These are phyloP conservation scores for Phaetusa simplex DNA, from an alignment of 2,113 vertebrate genomes.

Conservation along the genomic window DNA sequence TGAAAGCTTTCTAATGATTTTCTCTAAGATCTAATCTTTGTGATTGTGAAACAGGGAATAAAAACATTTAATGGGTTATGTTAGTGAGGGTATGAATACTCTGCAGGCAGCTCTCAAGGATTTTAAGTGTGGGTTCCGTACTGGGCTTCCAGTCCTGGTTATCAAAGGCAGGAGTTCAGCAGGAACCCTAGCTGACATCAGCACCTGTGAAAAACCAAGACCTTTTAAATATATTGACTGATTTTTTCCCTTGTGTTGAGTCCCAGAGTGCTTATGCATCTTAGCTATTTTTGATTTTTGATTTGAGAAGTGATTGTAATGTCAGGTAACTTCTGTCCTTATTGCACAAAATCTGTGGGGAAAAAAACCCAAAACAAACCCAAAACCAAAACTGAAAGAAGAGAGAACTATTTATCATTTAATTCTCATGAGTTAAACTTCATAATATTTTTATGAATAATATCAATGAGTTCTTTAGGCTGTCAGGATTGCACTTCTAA, in stretches of 20 bases:
- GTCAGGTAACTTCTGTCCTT: background rate
- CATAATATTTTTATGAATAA: background rate
- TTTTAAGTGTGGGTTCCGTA: background rate
- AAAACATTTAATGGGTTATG: background rate
- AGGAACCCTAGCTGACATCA: background rate
- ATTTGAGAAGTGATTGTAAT: background rate
- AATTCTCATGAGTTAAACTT: background rate
- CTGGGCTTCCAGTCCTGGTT: background rate
- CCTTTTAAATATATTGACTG: background rate
- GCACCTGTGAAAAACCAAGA: background rate
- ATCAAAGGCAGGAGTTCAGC: background rate
- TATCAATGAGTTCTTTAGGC: background rate
- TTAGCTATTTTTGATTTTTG: background rate
- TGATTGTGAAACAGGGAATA: background rate
- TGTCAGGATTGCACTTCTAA: background rate
- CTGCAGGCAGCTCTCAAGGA: fast-evolving
- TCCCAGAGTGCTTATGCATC: background rate
- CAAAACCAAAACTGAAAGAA: background rate
- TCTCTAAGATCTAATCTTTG: background rate
- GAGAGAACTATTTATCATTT: background rate
- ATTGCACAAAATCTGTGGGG: background rate
- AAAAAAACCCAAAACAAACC: background rate
- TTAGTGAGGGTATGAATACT: background rate
- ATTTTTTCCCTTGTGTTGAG: background rate
- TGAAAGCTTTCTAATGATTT: background rate